A percentile compares a stretch with the other conserved stretches of the same genome.
Evolutionary conservation across 2,888 invertebrate species (phyloP).

Genomic region (Melanargia galathea): DNA sequence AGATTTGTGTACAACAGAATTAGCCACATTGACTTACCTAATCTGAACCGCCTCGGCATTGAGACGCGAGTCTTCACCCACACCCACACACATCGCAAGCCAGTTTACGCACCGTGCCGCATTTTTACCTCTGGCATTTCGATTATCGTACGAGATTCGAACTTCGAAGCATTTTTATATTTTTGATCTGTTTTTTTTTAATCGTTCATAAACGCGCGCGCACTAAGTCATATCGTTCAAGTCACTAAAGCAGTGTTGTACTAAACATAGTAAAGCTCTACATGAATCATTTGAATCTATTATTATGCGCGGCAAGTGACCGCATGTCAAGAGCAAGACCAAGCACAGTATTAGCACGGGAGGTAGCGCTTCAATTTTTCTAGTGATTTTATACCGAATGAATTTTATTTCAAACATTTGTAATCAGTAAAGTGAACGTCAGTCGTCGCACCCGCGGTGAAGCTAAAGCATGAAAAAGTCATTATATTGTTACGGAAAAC

Average conservation of each 20-base stretch:
- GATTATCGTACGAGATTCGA: conserved; percentile 29
- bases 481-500: too few species aligned
- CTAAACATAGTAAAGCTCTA: conserved; percentile 55
- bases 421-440: too few species aligned
- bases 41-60: conserved; percentile 60
- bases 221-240: conserved; percentile 63
- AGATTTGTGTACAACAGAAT: too few species aligned
- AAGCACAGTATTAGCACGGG: too few species aligned
- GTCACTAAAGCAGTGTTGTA: conserved; percentile 53
- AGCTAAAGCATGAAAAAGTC: too few species aligned
- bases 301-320: conserved; percentile 80
- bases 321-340: conserved; percentile 79
- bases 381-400: too few species aligned
- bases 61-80: conserved; percentile 49
- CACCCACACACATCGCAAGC: conserved; percentile 38
- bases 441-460: too few species aligned
- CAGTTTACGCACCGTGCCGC: conserved; percentile 34
- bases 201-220: conserved; percentile 43
- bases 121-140: conserved; percentile 37
- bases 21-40: conserved; percentile 49
- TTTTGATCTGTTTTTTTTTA: conserved; percentile 21
- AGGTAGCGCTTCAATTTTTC: too few species aligned
- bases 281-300: conserved; percentile 77
- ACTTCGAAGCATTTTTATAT: conserved; percentile 24
- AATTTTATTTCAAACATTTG: too few species aligned